Evolutionary conservation across 2,888 invertebrate genomes (phyloP).

Genomic region (Elgonia sp.): DNA sequence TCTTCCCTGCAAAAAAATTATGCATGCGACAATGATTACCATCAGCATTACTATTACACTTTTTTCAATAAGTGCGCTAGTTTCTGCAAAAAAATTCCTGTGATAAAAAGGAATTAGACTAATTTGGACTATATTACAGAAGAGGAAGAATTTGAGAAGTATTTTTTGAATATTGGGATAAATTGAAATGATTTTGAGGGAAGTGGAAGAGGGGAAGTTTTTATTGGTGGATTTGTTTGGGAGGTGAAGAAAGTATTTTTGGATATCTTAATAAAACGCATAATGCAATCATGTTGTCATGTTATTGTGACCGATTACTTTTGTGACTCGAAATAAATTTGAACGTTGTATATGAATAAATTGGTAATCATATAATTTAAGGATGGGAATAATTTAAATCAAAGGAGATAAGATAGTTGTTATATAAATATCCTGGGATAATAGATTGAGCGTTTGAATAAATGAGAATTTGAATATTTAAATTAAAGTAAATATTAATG

Average conservation of each 20-base stretch:
- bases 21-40: background rate
- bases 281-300: slow-evolving; percentile 44
- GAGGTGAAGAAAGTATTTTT: slow-evolving; percentile 3
- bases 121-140: background rate
- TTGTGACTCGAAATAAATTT: slow-evolving; percentile 54
- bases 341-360: slow-evolving; percentile 67
- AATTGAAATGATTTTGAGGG: no score
- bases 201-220: background rate
- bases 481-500: background rate
- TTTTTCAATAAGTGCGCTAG: background rate
- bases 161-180: no score
- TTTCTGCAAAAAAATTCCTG: background rate
- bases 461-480: background rate
- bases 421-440: background rate
- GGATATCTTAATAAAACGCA: slow-evolving; percentile 6
- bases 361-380: slow-evolving; percentile 57
- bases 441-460: background rate
- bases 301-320: slow-evolving; percentile 58
- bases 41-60: background rate
- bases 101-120: background rate
- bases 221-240: background rate
- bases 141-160: no score
- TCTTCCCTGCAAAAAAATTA: slow-evolving; percentile 30
- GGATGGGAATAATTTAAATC: background rate
- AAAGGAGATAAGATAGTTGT: slow-evolving; percentile 28